Evolutionary conservation across 2,113 vertebrate genomes (phyloP).

Genomic region (Hemicordylus capensis): DNA sequence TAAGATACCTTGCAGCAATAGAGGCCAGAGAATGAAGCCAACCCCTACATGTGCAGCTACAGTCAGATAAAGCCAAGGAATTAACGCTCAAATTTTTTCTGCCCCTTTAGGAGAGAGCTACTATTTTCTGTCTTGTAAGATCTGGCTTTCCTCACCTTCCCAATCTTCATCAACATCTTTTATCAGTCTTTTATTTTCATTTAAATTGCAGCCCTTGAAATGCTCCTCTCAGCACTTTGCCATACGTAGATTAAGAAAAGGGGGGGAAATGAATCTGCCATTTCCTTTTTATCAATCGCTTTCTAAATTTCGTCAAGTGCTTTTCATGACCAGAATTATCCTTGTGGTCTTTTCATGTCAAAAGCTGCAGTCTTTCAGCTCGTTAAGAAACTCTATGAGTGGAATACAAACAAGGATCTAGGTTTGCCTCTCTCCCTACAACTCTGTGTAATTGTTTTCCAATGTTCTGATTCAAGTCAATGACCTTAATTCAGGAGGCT

Average conservation of each 20-base stretch:
- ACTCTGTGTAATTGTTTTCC: conserved; percentile 33
- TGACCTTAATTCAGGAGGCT: conserved; percentile 7
- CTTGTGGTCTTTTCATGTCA: conserved; percentile 28
- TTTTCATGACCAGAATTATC: conserved; percentile 32
- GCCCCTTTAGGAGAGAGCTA: background rate
- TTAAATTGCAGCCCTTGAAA: conserved; percentile 20
- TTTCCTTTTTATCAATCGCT: background rate
- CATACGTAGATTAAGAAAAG: conserved; percentile 21
- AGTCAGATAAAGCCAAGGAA: background rate
- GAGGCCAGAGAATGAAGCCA: too few species aligned
- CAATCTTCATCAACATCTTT: background rate
- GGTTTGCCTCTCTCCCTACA: background rate
- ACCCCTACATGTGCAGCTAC: background rate
- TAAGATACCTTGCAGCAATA: too few species aligned
- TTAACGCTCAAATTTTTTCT: background rate
- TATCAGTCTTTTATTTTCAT: conserved; percentile 37
- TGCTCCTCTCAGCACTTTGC: conserved; percentile 1
- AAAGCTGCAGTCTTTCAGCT: conserved; percentile 10
- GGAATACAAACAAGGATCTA: conserved; percentile 32
- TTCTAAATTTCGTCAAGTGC: too few species aligned
- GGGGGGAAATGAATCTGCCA: background rate
- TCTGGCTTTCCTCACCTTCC: background rate
- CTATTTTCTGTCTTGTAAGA: conserved; percentile 24
- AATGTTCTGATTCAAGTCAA: conserved; percentile 14
- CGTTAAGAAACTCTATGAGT: conserved; percentile 30